Evolutionary conservation across 2,888 invertebrate genomes (phyloP).

Genomic region (Isoperla grammatica): DNA sequence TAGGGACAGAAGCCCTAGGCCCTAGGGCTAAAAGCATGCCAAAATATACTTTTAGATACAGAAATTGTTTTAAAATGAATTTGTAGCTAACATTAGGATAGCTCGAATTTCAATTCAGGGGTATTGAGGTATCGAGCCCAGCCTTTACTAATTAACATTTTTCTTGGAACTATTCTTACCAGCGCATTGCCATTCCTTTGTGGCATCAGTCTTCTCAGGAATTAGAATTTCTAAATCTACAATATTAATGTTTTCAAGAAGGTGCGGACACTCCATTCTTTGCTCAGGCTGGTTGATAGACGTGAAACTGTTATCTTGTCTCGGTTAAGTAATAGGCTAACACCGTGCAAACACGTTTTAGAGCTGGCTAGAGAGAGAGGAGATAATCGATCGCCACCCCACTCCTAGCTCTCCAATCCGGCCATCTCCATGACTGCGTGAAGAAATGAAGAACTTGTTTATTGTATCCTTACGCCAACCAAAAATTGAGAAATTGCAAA

Average conservation of each 20-base stretch:
- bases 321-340: background rate
- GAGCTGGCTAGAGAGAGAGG: background rate
- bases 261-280: slow-evolving; percentile 63
- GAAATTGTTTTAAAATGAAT: too few relatives aligned
- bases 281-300: background rate
- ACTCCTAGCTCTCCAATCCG: background rate
- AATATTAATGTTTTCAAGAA: slow-evolving; percentile 59
- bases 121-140: background rate
- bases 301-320: background rate
- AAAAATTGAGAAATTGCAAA: too few relatives aligned
- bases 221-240: slow-evolving; percentile 48
- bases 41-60: too few relatives aligned
- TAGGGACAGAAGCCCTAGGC: too few relatives aligned
- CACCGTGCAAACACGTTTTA: background rate
- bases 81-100: too few relatives aligned
- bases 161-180: slow-evolving; percentile 44
- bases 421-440: too few relatives aligned
- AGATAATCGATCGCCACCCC: slow-evolving; percentile 5
- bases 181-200: slow-evolving; percentile 61
- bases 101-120: background rate
- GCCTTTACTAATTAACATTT: too few relatives aligned
- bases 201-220: slow-evolving; percentile 48
- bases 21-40: too few relatives aligned
- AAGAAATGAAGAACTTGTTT: too few relatives aligned
- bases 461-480: too few relatives aligned